phyloP scores from a whole-genome alignment of 2,888 invertebrate species.

The Bugula neritina region DNA sequence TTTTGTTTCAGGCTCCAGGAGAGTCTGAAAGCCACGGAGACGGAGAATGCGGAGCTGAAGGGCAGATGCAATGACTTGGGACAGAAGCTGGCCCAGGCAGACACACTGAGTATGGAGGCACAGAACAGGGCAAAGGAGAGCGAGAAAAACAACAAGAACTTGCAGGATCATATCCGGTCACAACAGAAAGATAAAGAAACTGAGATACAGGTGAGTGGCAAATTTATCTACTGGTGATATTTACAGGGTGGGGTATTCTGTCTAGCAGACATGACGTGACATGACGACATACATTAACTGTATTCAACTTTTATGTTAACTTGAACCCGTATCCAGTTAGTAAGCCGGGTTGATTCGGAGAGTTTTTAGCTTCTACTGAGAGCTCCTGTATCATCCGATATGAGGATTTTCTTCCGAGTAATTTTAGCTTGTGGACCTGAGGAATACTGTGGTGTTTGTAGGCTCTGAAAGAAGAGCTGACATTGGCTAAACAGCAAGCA shows the following conservation, averaged over 20 bases:
- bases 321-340: too few species aligned
- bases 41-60: background rate
- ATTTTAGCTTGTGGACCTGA: too few species aligned
- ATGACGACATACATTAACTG: background rate
- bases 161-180: slow-evolving; percentile 9
- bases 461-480: slow-evolving; percentile 7
- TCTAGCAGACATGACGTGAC: background rate
- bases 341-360: too few species aligned
- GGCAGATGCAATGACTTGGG: slow-evolving; percentile 15
- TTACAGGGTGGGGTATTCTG: background rate
- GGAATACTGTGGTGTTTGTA: background rate
- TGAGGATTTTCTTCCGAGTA: too few species aligned
- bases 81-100: slow-evolving; percentile 8
- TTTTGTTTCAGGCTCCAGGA: background rate
- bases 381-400: too few species aligned
- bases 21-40: background rate
- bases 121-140: background rate
- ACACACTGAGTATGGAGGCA: background rate
- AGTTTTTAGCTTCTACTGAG: too few species aligned
- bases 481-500: background rate
- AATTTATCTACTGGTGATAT: background rate
- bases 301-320: too few species aligned
- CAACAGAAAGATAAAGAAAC: slow-evolving; percentile 12
- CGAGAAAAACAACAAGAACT: slow-evolving; percentile 11
- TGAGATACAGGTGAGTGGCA: slow-evolving; percentile 7